Evolutionary conservation across 1,140 invertebrate genomes (phyloP), one percentile per base, ranked within the genome.

Genomic region (Phthorimaea operculella): DNA sequence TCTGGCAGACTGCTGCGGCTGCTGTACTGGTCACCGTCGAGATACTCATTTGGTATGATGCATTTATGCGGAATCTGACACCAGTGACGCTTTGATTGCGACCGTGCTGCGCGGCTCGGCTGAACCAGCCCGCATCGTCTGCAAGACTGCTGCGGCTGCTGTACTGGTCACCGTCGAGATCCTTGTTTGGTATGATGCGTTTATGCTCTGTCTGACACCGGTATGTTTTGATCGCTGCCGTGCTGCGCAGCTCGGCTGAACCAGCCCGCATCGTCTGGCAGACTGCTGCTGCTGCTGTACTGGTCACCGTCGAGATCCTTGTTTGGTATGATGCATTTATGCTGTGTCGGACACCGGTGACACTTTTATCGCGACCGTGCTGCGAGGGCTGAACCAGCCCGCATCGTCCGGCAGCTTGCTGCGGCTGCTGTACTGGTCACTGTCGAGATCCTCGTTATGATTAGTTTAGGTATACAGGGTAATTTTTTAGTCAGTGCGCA

Each of bases 131-230:
- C 50, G 61, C 0, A 55, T 76, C 2, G 63, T 59, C 1, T 53
- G 51, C 6, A 77, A 82, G 47, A 74, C 70, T 33, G 47, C 55
- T 1, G 68, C 70, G 6, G 77, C 79, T 8, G 73, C 69, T 8
- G n/a, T 79, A 4, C 64, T 82, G 0, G 70, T 83, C 44, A 77
- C 78, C 21, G 53, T 80, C 3, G 80, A 83, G 54, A 82, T 83
- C 52, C 66, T 83, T 16, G 73, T 82, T 44, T 84, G 81, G 81
- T 82, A 51, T 34, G 33, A 7, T n/a, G n/a, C n/a, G n/a, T n/a
- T n/a, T n/a, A n/a, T n/a, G n/a, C n/a, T n/a, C n/a, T n/a, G n/a
- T n/a, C n/a, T n/a, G n/a, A n/a, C n/a, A n/a, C n/a, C n/a, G n/a
- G n/a, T n/a, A n/a, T n/a, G n/a, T n/a, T n/a, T n/a, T n/a, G n/a